Evolutionary conservation across 1,140 invertebrate species (phyloP).

Genomic region (Penaeus japonicus): DNA sequence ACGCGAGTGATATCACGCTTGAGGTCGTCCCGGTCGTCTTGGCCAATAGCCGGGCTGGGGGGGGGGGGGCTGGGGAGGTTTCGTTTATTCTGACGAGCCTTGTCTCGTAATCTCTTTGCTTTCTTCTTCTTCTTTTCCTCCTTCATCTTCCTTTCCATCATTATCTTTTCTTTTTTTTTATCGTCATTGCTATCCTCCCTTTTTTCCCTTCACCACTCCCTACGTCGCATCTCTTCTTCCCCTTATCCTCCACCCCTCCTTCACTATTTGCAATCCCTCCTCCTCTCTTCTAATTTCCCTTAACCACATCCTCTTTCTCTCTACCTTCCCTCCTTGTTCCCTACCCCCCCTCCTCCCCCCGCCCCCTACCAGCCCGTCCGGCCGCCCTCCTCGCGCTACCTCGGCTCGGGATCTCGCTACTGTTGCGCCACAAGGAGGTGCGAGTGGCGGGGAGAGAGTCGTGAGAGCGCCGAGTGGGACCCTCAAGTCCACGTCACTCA

Average conservation of each 20-base stretch:
- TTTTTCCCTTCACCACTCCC: neutral
- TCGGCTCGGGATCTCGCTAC: too few species aligned
- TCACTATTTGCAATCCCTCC: neutral
- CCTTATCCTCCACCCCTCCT: neutral
- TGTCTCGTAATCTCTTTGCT: neutral
- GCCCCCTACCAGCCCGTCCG: neutral
- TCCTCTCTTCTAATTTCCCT: neutral
- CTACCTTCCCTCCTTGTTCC: neutral
- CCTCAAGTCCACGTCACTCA: too few species aligned
- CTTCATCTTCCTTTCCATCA: neutral
- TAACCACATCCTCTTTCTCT: neutral
- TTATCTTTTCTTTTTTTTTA: neutral
- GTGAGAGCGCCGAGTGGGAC: too few species aligned
- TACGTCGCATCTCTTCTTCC: neutral
- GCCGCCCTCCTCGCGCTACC: neutral
- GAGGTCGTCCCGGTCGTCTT: too few species aligned
- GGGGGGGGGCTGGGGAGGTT: neutral
- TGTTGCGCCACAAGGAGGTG: too few species aligned
- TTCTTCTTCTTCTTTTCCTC: neutral
- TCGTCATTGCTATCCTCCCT: neutral
- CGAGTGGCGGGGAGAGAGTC: too few species aligned
- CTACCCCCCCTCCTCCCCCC: neutral
- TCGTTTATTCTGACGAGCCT: neutral
- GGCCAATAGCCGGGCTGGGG: too few species aligned
- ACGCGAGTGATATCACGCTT: too few species aligned